Evolutionary conservation across 35 echinoderm and acorn worm species (phyloP).

Genomic region (Heliocidaris erythrogramma): DNA sequence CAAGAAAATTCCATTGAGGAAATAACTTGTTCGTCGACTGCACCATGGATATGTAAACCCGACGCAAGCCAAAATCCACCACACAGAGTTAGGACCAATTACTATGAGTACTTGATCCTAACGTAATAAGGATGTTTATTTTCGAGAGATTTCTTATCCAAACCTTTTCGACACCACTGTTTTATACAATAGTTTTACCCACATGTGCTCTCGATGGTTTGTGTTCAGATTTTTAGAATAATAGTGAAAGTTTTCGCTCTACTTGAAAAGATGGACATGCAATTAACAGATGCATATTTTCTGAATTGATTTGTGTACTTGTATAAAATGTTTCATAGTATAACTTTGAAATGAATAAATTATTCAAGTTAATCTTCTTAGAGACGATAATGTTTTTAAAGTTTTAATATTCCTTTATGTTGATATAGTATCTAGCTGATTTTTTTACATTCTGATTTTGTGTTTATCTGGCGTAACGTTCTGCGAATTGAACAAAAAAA

Average conservation of each 20-base stretch:
- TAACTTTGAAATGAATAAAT: too few species aligned
- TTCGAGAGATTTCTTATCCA: conserved; percentile 16
- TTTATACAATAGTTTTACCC: not conserved
- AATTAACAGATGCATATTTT: not conserved
- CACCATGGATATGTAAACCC: not conserved
- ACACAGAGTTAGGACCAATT: conserved; percentile 6
- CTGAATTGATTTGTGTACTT: too few species aligned
- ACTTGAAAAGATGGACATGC: not conserved
- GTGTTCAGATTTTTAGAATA: not conserved
- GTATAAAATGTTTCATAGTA: too few species aligned
- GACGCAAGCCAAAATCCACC: not conserved
- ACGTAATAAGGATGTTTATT: conserved; percentile 17
- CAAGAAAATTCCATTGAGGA: not conserved
- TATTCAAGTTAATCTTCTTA: too few species aligned
- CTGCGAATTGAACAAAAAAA: too few species aligned
- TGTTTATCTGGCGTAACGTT: too few species aligned
- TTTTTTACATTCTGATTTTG: too few species aligned
- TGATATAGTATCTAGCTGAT: too few species aligned
- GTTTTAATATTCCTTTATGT: too few species aligned
- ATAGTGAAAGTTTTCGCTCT: not conserved
- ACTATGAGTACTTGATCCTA: conserved; percentile 24
- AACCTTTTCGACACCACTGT: not conserved
- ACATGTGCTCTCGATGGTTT: too few species aligned
- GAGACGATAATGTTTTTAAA: too few species aligned
- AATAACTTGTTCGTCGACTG: not conserved